Base-by-base conservation (phyloP, 2,888 invertebrate genomes). In the Gibbula magus region DNA sequence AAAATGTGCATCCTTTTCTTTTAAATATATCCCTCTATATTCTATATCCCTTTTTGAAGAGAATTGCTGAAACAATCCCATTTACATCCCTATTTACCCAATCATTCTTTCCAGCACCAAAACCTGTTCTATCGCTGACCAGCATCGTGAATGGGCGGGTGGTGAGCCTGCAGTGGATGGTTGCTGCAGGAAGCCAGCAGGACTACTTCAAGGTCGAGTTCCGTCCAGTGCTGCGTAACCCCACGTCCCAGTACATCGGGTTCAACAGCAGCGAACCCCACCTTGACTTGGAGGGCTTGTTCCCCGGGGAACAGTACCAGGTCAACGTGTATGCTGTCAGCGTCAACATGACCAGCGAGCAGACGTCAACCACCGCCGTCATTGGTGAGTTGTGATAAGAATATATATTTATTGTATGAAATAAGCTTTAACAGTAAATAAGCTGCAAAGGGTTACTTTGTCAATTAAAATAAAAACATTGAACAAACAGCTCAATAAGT, bases 241-340 rank as follows among this genome's bases (percentile, higher is more conserved):
- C 82, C 0, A 66, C 76, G 70, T 80, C 85, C 54, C 73, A 56
- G 5, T 88, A 86, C 86, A 79, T 85, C 67, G 81, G 84, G 67
- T 84, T 83, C 45, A 83, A 83, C 1, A 82, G 84, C 10, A 79
- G 70, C 16, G 75, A 79, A 20, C 66, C 82, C 18, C 78, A 81
- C 8, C 53, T 86, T n/a, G 77, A 79, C n/a, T 52, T 86, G 45
- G 79, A 81, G 2, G 83, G 83, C 20, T 78, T 88, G 53, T 88
- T 88, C 77, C 87, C 89, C 10, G 89, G 89, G n/a, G 87, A 89
- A 76, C 79, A 75, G 77, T 89, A 89, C 82, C 84, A 88, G 75
- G 79, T 89, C 25, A 83, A 86, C 39, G 87, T 89, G 32, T 84
- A 84, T 66, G 86, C 87, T 7, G 83, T 87, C 66, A 88, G 87